Conservation (phyloP, 64 coral and sea anemone species). For the Montipora foliosa region DNA sequence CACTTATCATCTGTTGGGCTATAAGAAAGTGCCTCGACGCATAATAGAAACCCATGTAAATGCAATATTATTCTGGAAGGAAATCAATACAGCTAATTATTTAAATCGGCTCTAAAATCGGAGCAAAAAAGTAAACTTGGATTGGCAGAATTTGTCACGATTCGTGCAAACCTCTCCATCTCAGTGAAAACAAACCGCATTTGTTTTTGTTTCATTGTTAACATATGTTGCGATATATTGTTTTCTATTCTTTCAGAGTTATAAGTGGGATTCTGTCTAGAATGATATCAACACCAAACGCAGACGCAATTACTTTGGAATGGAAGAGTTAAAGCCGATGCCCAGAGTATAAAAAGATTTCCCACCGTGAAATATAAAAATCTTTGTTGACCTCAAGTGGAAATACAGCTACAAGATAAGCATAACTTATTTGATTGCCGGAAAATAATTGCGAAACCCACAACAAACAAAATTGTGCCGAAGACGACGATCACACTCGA, state of each 20-base stretch:
- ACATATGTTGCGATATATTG: background rate
- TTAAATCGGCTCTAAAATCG: constrained; percentile 16
- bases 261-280: too few relatives aligned
- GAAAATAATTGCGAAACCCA: background rate
- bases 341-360: background rate
- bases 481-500: background rate
- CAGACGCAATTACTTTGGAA: too few relatives aligned
- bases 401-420: background rate
- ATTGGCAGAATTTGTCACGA: background rate
- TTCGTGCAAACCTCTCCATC: background rate
- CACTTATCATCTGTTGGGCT: too few relatives aligned
- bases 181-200: background rate
- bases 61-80: background rate
- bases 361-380: background rate
- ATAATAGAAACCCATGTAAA: background rate
- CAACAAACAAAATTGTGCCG: background rate
- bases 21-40: background rate
- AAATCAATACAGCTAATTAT: constrained; percentile 39
- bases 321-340: too few relatives aligned
- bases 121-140: background rate
- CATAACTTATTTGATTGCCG: background rate
- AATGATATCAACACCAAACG: too few relatives aligned
- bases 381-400: background rate
- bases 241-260: background rate
- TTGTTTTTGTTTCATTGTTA: background rate